A percentile compares a stretch with the other conserved stretches of the same genome.
phyloP scores from a whole-genome alignment of 2,113 vertebrate genomes.

The Camelus dromedarius region DNA sequence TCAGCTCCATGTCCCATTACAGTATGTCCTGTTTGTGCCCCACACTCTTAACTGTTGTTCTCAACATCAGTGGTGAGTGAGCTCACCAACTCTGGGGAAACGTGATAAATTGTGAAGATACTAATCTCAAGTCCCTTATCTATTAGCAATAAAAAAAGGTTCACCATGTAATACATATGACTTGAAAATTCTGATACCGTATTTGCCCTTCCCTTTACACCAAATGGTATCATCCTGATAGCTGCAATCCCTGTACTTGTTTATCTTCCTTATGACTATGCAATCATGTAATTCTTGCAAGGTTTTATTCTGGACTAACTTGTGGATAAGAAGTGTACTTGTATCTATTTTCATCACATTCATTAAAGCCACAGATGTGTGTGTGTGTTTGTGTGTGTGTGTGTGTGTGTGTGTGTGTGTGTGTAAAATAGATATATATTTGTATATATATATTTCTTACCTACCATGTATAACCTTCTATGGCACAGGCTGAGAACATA shows the following conservation, averaged over 20 bases:
- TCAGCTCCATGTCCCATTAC: not conserved
- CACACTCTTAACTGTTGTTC: not conserved
- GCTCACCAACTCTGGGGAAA: not conserved
- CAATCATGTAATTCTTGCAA: not conserved
- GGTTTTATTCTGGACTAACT: not conserved
- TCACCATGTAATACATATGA: not conserved
- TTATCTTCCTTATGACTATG: conserved; percentile 18
- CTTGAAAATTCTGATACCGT: not conserved
- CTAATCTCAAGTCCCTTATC: not conserved
- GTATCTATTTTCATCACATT: not conserved
- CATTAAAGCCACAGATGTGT: not conserved
- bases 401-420: too few species aligned
- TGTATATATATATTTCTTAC: not conserved
- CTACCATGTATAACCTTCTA: not conserved
- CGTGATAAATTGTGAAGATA: not conserved
- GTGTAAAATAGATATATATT: too few species aligned
- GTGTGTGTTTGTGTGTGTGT: too few species aligned
- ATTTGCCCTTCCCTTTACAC: not conserved
- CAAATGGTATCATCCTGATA: not conserved
- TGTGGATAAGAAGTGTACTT: not conserved
- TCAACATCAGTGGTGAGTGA: too few species aligned
- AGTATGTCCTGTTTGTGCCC: not conserved
- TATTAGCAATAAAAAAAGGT: not conserved
- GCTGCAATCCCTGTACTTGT: not conserved
- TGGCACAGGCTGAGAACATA: not conserved